A percentile compares a stretch with the other conserved stretches of the same genome.
Evolutionary conservation across 2,888 invertebrate species (phyloP).

Genomic region (Lasioglossum pauxillum): DNA sequence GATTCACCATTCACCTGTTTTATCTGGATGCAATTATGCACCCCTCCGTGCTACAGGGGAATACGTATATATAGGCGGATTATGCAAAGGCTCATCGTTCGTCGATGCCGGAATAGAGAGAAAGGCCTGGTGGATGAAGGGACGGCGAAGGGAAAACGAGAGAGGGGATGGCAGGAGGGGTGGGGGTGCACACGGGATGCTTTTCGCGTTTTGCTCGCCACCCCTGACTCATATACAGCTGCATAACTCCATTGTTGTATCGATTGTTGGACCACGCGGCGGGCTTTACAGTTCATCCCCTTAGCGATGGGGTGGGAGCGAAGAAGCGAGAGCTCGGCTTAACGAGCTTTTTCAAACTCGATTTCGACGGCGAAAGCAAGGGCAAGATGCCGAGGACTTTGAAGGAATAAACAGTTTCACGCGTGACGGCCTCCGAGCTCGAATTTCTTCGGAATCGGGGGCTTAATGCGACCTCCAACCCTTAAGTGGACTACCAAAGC

Average conservation of each 20-base stretch:
- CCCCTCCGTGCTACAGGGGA: conserved; percentile 71
- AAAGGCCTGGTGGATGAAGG: conserved; percentile 2
- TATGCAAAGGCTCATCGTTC: conserved; percentile 76
- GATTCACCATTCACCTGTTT: conserved; percentile 82
- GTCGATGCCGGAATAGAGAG: conserved; percentile 57
- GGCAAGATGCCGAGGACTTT: conserved; percentile 44
- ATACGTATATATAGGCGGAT: conserved; percentile 74
- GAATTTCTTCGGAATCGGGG: conserved; percentile 6
- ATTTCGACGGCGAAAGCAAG: conserved; percentile 62
- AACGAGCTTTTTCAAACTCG: conserved; percentile 74
- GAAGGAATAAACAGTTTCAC: conserved; percentile 2
- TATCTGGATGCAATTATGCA: conserved; percentile 82
- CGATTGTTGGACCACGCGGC: conserved; percentile 64
- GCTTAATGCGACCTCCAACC: not conserved
- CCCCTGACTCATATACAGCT: conserved; percentile 66
- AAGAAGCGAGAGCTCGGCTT: conserved; percentile 64
- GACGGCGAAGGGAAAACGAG: not conserved
- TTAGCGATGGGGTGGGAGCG: conserved; percentile 32
- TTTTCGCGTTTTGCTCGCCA: conserved; percentile 70
- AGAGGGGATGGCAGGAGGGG: not conserved
- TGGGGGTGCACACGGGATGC: conserved; percentile 39
- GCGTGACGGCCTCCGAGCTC: not conserved
- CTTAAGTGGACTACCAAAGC: not conserved
- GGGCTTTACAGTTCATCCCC: conserved; percentile 64
- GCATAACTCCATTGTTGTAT: conserved; percentile 75